Evolutionary conservation across 2,797 vertebrate genomes (phyloP).

Genomic region (Enteromius mattozi): DNA sequence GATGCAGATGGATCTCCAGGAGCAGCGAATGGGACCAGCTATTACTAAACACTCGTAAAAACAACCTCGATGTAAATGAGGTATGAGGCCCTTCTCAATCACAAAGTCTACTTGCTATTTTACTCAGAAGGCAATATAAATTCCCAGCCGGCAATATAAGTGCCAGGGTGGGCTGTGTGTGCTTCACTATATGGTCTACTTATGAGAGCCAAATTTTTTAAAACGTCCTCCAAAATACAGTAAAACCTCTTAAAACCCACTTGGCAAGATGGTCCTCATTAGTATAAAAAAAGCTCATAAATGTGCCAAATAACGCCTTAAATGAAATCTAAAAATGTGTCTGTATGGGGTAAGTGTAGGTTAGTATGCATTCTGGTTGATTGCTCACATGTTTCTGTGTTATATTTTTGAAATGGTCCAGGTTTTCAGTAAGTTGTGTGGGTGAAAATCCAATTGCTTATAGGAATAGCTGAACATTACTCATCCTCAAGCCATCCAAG

Average conservation of each 20-base stretch:
- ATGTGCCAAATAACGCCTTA: constrained; percentile 9
- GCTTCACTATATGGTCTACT: constrained; percentile 10
- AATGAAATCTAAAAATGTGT: not conserved
- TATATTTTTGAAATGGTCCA: not conserved
- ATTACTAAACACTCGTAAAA: constrained; percentile 48
- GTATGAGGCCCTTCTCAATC: constrained; percentile 19
- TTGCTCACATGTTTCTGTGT: not conserved
- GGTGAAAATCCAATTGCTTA: not conserved
- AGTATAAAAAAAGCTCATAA: constrained; percentile 13
- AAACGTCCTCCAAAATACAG: constrained; percentile 13
- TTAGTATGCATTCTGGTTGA: not conserved
- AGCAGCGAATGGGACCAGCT: constrained; percentile 26
- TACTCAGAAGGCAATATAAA: constrained; percentile 39
- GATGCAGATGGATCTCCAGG: constrained; percentile 31
- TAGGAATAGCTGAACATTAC: not conserved
- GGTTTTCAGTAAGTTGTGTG: not conserved
- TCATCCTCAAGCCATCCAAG: not conserved
- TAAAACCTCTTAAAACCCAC: constrained; percentile 19
- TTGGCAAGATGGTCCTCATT: constrained; percentile 34
- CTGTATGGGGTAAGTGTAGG: not conserved
- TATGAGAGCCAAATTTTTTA: constrained; percentile 17
- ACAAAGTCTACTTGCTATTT: constrained; percentile 35
- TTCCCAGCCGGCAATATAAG: constrained; percentile 48
- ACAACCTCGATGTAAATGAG: constrained; percentile 32
- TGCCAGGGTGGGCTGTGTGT: constrained; percentile 44